phyloP scores from a whole-genome alignment of 64 coral and sea anemone species.

The Stichodactyla mertensii region DNA sequence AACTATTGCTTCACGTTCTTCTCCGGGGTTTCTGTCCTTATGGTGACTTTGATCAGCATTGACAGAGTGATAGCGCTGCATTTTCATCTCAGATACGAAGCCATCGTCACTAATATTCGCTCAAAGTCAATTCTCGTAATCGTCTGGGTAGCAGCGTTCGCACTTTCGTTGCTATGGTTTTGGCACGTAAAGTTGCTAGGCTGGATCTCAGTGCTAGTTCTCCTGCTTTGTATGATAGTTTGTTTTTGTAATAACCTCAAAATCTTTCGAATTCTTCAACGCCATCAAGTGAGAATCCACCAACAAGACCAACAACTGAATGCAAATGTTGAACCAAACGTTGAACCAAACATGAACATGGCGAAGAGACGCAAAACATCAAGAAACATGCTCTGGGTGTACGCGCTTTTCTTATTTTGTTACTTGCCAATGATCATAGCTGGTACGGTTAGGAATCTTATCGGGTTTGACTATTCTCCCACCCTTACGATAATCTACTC shows the following conservation, averaged over 20 bases:
- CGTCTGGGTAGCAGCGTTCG: neutral
- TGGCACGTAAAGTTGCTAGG: neutral
- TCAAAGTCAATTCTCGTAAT: neutral
- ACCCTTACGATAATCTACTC: neutral
- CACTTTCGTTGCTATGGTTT: neutral
- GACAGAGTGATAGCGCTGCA: constrained; percentile 14
- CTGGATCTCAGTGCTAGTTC: neutral
- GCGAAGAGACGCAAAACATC: neutral
- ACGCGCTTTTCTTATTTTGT: neutral
- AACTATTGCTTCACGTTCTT: neutral
- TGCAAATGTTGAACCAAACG: neutral
- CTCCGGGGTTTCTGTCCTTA: constrained; percentile 21
- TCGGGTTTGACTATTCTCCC: neutral
- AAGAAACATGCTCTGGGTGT: neutral
- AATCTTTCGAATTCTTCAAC: neutral
- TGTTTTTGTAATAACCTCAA: neutral
- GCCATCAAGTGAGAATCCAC: neutral
- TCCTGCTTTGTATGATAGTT: neutral
- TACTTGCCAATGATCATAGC: neutral
- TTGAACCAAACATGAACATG: neutral
- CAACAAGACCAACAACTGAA: neutral
- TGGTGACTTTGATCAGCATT: constrained; percentile 31
- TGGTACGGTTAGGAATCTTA: neutral
- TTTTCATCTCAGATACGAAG: constrained; percentile 14
- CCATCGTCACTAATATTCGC: neutral